phyloP scores from a whole-genome alignment of 2,888 invertebrate genomes.

The Tineola bisselliella region DNA sequence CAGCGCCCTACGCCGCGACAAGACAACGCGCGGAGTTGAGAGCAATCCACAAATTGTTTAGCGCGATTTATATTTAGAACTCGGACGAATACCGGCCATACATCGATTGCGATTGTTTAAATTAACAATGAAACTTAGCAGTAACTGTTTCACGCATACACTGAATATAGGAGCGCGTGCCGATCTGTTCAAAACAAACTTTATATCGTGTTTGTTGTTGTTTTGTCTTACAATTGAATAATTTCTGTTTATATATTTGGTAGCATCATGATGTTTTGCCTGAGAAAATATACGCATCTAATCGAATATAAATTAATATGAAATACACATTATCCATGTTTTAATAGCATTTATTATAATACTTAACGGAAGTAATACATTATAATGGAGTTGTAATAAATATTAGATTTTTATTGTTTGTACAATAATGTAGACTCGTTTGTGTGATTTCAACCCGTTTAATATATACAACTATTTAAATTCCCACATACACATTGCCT shows the following conservation, averaged over 20 bases:
- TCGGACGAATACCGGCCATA: conserved; percentile 58
- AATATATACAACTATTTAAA: conserved; percentile 34
- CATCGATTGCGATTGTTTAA: conserved; percentile 57
- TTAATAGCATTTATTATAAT: not conserved
- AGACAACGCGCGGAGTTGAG: conserved; percentile 36
- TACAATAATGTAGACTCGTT: conserved; percentile 31
- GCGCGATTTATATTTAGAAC: conserved; percentile 62
- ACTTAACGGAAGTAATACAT: not conserved
- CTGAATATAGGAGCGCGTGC: conserved; percentile 10
- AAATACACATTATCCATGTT: not conserved
- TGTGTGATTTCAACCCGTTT: conserved; percentile 24
- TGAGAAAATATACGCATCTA: not conserved
- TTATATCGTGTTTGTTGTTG: conserved; percentile 8
- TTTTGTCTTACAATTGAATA: conserved; percentile 4
- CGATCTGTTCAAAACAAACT: conserved; percentile 12
- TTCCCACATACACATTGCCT: conserved; percentile 59
- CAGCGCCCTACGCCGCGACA: conserved; percentile 48
- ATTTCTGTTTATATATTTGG: conserved; percentile 8
- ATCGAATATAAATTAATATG: not conserved
- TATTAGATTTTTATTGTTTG: conserved; percentile 18
- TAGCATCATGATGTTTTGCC: not conserved
- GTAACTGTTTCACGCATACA: conserved; percentile 19
- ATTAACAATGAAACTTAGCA: conserved; percentile 50
- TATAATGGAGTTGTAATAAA: conserved; percentile 23
- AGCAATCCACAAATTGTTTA: conserved; percentile 64